These are phyloP conservation scores for Coelogynopora nodosa DNA, from an alignment of 2,888 invertebrate genomes.

Conservation along the genomic window DNA sequence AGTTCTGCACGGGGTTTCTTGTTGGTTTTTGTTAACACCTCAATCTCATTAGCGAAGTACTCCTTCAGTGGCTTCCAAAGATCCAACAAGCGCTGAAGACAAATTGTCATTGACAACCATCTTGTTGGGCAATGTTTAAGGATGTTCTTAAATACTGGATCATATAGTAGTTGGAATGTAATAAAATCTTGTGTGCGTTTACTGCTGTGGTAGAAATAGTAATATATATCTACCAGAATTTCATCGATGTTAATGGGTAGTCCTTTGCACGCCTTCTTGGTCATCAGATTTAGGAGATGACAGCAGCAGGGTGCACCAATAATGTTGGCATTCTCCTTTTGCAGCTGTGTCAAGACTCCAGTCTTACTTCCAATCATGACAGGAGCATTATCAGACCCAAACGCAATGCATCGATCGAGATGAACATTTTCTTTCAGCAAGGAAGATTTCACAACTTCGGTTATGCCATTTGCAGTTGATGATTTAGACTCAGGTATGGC, in stretches of 20 bases:
- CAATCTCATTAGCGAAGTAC: too few species aligned
- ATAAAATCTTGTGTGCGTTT: not conserved
- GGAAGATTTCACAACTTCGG: not conserved
- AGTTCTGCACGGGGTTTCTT: too few species aligned
- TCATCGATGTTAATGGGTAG: constrained; percentile 20
- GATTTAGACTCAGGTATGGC: constrained; percentile 8
- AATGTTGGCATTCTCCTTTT: not conserved
- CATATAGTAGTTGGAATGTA: not conserved
- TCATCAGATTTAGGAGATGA: constrained; percentile 18
- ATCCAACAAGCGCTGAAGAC: not conserved
- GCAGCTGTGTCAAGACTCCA: not conserved
- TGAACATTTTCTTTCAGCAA: not conserved
- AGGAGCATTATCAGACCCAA: not conserved
- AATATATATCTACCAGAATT: constrained; percentile 1
- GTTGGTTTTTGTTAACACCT: too few species aligned
- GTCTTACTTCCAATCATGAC: not conserved
- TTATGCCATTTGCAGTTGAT: not conserved
- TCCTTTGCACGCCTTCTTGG: not conserved
- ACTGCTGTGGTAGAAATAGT: constrained; percentile 11
- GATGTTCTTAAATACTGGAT: not conserved
- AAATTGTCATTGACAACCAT: not conserved
- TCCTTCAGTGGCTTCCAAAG: not conserved
- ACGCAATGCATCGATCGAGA: not conserved
- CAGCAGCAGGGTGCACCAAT: not conserved
- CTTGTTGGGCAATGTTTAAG: not conserved